Conservation (phyloP, 1,140 invertebrate genomes). For the Antheraea pernyi region DNA sequence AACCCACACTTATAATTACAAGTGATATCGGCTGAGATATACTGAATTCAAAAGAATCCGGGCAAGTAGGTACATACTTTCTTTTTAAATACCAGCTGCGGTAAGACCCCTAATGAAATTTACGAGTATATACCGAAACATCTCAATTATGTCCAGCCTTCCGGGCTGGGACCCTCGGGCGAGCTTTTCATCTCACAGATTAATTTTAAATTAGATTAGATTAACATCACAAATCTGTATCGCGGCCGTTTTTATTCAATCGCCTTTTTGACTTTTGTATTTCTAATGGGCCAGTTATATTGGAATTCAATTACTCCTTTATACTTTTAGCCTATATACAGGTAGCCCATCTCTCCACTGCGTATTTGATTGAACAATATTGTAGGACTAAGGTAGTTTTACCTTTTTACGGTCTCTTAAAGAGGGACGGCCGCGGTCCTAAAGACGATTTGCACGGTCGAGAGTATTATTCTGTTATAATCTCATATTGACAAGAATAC, state of each 20-base stretch:
- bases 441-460: too few species aligned
- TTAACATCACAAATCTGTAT: slow-evolving; percentile 46
- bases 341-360: background rate
- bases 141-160: slow-evolving; percentile 39
- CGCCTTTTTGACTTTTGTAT: slow-evolving; percentile 22
- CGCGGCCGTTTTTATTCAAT: slow-evolving; percentile 40
- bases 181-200: slow-evolving; percentile 54
- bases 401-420: too few species aligned
- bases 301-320: background rate
- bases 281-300: background rate
- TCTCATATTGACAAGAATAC: too few species aligned
- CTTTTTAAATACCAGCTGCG: slow-evolving; percentile 39
- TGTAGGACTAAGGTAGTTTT: background rate
- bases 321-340: background rate
- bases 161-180: slow-evolving; percentile 30
- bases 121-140: slow-evolving; percentile 42
- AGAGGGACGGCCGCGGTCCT: too few species aligned
- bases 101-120: slow-evolving; percentile 50
- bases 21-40: background rate
- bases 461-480: too few species aligned
- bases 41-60: slow-evolving; percentile 3
- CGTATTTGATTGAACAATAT: background rate
- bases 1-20: background rate
- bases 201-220: slow-evolving; percentile 65
- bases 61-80: slow-evolving; percentile 8